These are phyloP conservation scores for Triops longicaudatus DNA, from an alignment of 1,140 invertebrate genomes.

Conservation along the genomic window DNA sequence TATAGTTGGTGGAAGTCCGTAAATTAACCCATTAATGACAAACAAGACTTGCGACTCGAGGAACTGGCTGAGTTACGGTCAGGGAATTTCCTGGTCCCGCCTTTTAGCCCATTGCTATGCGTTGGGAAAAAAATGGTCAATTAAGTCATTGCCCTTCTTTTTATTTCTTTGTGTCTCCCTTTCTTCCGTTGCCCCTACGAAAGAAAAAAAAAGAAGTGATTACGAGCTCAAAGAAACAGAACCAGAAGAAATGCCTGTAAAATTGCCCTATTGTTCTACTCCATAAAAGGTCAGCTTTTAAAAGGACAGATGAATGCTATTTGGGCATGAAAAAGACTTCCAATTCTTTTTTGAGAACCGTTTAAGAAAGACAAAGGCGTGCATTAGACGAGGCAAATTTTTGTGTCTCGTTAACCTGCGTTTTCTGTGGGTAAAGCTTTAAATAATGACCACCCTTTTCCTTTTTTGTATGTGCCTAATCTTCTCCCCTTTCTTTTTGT, in stretches of 20 bases:
- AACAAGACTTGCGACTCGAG: background rate
- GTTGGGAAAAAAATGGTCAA: background rate
- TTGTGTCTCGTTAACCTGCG: background rate
- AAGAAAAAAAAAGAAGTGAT: background rate
- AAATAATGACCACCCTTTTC: background rate
- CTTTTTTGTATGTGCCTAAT: background rate
- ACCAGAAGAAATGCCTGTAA: background rate
- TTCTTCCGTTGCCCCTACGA: background rate
- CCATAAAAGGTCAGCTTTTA: slow-evolving; percentile 12
- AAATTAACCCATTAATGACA: background rate
- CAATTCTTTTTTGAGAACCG: background rate
- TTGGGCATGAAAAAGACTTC: background rate
- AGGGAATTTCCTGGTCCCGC: background rate
- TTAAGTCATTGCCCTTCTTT: background rate
- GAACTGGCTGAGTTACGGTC: background rate
- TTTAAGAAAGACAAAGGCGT: slow-evolving; percentile 3
- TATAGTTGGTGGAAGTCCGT: background rate
- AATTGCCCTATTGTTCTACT: slow-evolving; percentile 12
- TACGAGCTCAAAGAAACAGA: background rate
- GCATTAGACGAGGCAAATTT: background rate
- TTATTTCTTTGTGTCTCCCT: background rate
- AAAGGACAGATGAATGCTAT: background rate
- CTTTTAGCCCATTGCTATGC: background rate
- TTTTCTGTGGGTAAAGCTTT: background rate
- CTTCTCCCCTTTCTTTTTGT: background rate